Base-by-base conservation (phyloP, 2,113 vertebrate species). In the Egretta garzetta region DNA sequence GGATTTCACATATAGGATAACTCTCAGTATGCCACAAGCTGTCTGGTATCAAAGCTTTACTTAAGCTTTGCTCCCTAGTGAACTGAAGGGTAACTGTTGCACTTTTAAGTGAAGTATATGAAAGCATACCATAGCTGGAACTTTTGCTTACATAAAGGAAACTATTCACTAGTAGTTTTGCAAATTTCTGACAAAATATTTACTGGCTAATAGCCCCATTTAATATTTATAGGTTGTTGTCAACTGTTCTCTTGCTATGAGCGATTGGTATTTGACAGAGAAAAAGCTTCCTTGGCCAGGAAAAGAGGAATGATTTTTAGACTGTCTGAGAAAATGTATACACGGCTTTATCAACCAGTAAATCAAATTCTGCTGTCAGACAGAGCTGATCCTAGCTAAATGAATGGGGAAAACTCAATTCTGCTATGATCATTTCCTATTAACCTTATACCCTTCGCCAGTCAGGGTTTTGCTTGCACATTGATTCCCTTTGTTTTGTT, bases 21-120 rank as follows among this genome's bases (percentile, higher is more conserved):
- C 47, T 43, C 24, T 67, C 0, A 0, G 12, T 68, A 6, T 33
- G 64, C 33, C 26, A 39, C 12, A 41, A 19, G 14, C 18, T 66
- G 32, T 24, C 50, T 81, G 55, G 14, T 63, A 73, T 67, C 45
- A 71, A 52, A 64, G 39, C 52, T 63, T 63, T 77, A 27, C 47
- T 47, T 53, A 66, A 84, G 55, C 8, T 80, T 74, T 75, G 23
- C 47, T 67, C n/a, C 32, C 15, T 66, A 8, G 17, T 60, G 80
- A 68, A 70, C 33, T 53, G 47, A 75, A 75, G 39, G 33, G 43
- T n/a, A 72, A 3, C 10, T 58, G 17, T 45, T 76, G 45, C 41
- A 53, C 8, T 1, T 81, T 71, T 83, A 35, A 68, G 56, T 49
- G 53, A 73, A 27, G 35, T 43, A 12, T 52, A 17, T 27, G 47